Evolutionary conservation across 2,797 vertebrate genomes (phyloP), one percentile per base, ranked within the genome.

Genomic region (Hoplostethus atlanticus): DNA sequence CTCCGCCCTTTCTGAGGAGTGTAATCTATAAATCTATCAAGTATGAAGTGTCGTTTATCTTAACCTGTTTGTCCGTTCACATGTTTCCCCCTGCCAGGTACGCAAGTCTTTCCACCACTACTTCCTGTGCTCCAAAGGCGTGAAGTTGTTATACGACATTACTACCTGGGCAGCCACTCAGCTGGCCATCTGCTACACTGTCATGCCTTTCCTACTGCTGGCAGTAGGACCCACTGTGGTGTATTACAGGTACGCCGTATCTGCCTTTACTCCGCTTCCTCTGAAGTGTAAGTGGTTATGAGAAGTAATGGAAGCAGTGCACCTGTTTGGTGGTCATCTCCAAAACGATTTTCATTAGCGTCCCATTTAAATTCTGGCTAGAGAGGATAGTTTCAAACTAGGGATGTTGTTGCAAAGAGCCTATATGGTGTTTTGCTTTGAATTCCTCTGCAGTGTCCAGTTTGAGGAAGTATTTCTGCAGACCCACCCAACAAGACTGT

Each of bases 161-260:
- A 51, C 94, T 3, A 98, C 97, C 0, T 99, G 98, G 98, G 91
- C 89, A 0, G 91, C 87, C 66, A 98, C 97, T 1, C 98, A 99
- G 77, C 82, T 99, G 69, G 94, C 96, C 0, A 95, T 99, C 83
- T 95, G 95, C 42, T 99, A 99, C 86, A 97, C 95, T 0, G 96
- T 96, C 0, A 97, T 96, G 12, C 98, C 98, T 0, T 99, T 99
- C 21, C 94, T 99, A 5, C 89, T 99, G 81, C 87, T 99, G 79
- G 97, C 96, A 3, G 89, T 97, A 3, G 93, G 96, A 62, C 84
- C 96, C 2, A 95, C 96, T 0, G 53, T 98, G 81, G 86, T 89
- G 71, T 96, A 97, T 71, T 99, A 99, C 94, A 97, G 93, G 98
- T 98, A 93, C 31, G 62, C 12, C 2, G 12, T 36, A 67, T 28